phyloP scores from a whole-genome alignment of 2,888 invertebrate genomes.

The Hylaea fasciaria region DNA sequence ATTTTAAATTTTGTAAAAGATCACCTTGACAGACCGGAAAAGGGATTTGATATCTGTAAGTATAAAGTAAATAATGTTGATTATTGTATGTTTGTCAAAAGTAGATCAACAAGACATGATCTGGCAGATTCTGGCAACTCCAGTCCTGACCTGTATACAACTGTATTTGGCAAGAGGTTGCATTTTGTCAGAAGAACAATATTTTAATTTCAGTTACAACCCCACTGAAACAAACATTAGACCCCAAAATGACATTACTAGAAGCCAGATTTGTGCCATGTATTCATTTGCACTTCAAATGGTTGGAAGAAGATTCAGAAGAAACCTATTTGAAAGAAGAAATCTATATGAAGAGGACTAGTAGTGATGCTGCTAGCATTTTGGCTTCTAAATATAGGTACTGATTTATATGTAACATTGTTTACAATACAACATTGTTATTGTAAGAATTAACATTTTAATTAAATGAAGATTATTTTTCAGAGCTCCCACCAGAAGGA shows the following conservation, averaged over 20 bases:
- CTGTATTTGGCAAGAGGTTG: too few species aligned
- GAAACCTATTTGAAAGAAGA: slow-evolving; percentile 84
- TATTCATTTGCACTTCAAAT: slow-evolving; percentile 90
- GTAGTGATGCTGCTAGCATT: slow-evolving; percentile 87
- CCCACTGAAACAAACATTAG: slow-evolving; percentile 91
- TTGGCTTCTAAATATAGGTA: slow-evolving; percentile 89
- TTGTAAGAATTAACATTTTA: slow-evolving; percentile 1
- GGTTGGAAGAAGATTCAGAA: slow-evolving; percentile 65
- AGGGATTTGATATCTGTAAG: slow-evolving; percentile 93
- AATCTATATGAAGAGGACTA: slow-evolving; percentile 85
- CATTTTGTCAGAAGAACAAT: too few species aligned
- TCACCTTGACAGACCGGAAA: slow-evolving; percentile 87
- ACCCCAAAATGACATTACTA: slow-evolving; percentile 85
- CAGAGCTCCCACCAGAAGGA: slow-evolving; percentile 74
- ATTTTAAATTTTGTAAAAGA: slow-evolving; percentile 90
- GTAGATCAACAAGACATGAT: too few species aligned
- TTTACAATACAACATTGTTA: not conserved
- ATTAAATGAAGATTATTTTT: slow-evolving; percentile 36
- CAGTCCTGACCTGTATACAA: too few species aligned
- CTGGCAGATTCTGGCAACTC: too few species aligned
- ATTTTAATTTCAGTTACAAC: slow-evolving; percentile 87
- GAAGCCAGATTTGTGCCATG: slow-evolving; percentile 92
- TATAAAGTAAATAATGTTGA: too few species aligned
- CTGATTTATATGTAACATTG: slow-evolving; percentile 2
- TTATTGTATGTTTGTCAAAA: too few species aligned